Evolutionary conservation across 2,797 vertebrate genomes (phyloP).

Genomic region (Acanthurus lineatus): DNA sequence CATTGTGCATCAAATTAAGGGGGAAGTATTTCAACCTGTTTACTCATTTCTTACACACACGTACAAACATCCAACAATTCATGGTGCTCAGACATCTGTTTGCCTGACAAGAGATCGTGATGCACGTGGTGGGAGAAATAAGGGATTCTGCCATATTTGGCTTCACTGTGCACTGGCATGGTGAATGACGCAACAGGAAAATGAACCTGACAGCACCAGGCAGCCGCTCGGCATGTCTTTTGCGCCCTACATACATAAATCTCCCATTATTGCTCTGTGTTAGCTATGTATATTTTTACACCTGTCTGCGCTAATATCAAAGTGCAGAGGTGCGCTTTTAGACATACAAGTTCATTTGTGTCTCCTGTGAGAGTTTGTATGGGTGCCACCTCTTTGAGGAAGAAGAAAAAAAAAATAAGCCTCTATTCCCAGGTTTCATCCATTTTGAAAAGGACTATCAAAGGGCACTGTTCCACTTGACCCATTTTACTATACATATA

Average conservation of each 20-base stretch:
- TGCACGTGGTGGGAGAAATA: slow-evolving; percentile 62
- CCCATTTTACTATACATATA: slow-evolving; percentile 75
- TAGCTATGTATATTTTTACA: slow-evolving; percentile 83
- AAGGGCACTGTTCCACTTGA: slow-evolving; percentile 74
- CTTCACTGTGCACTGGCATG: slow-evolving; percentile 58
- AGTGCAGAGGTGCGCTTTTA: slow-evolving; percentile 64
- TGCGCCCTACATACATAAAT: slow-evolving; percentile 86
- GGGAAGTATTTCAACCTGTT: slow-evolving; percentile 77
- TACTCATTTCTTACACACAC: slow-evolving; percentile 72
- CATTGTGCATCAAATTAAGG: slow-evolving; percentile 88
- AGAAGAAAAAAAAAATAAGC: slow-evolving; percentile 17
- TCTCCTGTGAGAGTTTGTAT: slow-evolving; percentile 71
- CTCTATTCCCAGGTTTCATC: slow-evolving; percentile 61
- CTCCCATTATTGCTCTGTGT: slow-evolving; percentile 76
- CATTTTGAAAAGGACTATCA: slow-evolving; percentile 71
- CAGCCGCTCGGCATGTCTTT: slow-evolving; percentile 75
- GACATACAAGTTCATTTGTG: slow-evolving; percentile 75
- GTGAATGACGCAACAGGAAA: slow-evolving; percentile 85
- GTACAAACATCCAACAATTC: slow-evolving; percentile 77
- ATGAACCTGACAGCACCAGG: slow-evolving; percentile 83
- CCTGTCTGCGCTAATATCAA: slow-evolving; percentile 82
- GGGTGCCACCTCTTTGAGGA: slow-evolving; percentile 45
- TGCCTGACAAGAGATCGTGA: slow-evolving; percentile 76
- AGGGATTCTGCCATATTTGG: slow-evolving; percentile 78
- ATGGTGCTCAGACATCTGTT: slow-evolving; percentile 72